These are phyloP conservation scores for Agelastica alni DNA, from an alignment of 2,888 invertebrate species.

Conservation along the genomic window DNA sequence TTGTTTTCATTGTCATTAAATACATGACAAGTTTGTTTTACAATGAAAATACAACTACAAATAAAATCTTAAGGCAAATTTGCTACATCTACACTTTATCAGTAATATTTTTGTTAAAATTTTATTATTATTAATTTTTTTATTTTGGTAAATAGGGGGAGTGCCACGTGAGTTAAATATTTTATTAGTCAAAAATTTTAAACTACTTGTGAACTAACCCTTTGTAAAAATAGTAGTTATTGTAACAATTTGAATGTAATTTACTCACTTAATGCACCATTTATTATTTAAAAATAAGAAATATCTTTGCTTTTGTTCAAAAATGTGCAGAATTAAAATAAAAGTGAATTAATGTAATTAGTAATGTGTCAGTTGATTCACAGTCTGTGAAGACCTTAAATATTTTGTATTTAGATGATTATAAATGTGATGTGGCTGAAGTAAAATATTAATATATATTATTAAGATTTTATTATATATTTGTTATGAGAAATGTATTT, in stretches of 20 bases:
- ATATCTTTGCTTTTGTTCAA: background rate
- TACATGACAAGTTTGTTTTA: no score
- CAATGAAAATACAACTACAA: background rate
- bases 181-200: background rate
- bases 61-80: background rate
- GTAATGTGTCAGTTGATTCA: background rate
- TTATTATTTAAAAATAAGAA: no score
- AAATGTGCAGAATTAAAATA: background rate
- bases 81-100: background rate
- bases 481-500: no score
- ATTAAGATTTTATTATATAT: no score
- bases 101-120: slow-evolving; percentile 1
- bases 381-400: no score
- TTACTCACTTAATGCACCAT: no score
- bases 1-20: no score
- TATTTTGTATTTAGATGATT: no score
- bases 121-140: background rate
- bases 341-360: background rate
- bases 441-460: no score
- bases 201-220: background rate
- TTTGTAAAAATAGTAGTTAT: no score
- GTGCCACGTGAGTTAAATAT: background rate
- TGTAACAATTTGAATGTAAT: background rate
- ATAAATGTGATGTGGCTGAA: slow-evolving; percentile 1
- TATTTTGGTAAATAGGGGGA: background rate